Base-by-base conservation (phyloP, 1,140 invertebrate genomes). In the Heliconius eleuchia region DNA sequence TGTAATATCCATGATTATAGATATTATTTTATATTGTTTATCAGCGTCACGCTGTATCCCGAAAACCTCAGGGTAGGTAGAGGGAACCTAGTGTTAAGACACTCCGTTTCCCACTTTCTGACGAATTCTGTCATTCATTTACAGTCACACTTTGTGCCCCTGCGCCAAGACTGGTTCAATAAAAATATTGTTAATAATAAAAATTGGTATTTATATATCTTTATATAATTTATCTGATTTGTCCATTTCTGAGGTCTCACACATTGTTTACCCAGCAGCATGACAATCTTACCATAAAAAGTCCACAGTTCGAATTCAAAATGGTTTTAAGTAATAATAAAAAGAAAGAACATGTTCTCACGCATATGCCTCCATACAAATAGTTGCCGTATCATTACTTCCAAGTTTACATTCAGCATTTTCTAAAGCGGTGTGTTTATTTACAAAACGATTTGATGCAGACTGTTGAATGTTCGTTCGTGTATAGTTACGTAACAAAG, bases 381-480 rank as follows among this genome's bases (percentile, higher is more conserved):
- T 71, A 2, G 57, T 76, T 81, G 72, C 46, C n/a, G 71, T 72
- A 27, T 73, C 18, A 76, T 78, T 78, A 34, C 23, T 76, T 66
- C 50, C 60, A 76, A 76, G 75, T 37, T 73, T 27, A 79, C 60
- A 73, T 52, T 73, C 71, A 78, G 39, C 55, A 55, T 78, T 79
- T 46, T 74, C 50, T 66, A 77, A 77, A 23, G 23, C 52, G 52
- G 42, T 46, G 60, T 74, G 50, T 78, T 73, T 81, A 80, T 80
- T 85, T 83, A 85, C 71, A 77, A 80, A 80, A 85, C 75, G 82
- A 84, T 84, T 82, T 60, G 84, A 83, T 82, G 80, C 79, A 81
- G 73, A 79, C 76, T 80, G 73, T 76, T 82, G 76, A 78, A 76
- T 52, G 42, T 46, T 46, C 74, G 73, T 70, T 80, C 71, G 80